Base-by-base conservation (phyloP, 2,797 vertebrate genomes). In the Eulemur rubriventer region DNA sequence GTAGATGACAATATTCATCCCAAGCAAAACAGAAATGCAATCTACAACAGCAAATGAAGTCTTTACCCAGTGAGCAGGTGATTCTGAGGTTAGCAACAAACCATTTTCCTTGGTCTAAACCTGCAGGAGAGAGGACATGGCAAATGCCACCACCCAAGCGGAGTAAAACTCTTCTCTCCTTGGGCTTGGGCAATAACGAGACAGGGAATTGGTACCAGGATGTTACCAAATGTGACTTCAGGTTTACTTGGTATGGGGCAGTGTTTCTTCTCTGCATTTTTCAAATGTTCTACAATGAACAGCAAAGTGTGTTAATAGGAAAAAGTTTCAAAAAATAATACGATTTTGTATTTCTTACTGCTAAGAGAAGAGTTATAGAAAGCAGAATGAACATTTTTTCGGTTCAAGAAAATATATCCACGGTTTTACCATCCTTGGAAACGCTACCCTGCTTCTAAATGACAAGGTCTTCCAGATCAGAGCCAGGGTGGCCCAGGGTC, bases 21-120 rank as follows among this genome's bases (percentile, higher is more conserved):
- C 41, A 78, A 89, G 52, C 46, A 91, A 96, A 81, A 57, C 57
- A 83, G 75, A 89, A 94, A 79, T 22, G 72, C 22, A 78, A 43
- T 14, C 61, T 43, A 10, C n/a, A 70, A 78, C 59, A 82, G 87
- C 52, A 38, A 89, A 28, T 5, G 22, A 86, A 78, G 17, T 38
- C 65, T 67, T 12, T 38, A 11, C 26, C 14, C 43, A 55, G 46
- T 1, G 12, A 72, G 38, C 7, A 50, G 55, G 38, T 57, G 85
- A 80, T 57, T 55, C 78, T 72, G 89, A 95, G 35, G 33, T 52
- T 67, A 69, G 46, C 75, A 35, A 3, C 14, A 88, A 91, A 52
- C 43, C 72, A 18, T 18, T 38, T 28, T n/a, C 41, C 52, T 70
- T 12, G 63, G 35, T 82, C 59, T 57, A 20, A n/a, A 61, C 55